Percentiles rank a stretch among this genome's conserved stretches.
Evolutionary conservation across 2,113 vertebrate species (phyloP).

Genomic region (Bubo blakistoni): DNA sequence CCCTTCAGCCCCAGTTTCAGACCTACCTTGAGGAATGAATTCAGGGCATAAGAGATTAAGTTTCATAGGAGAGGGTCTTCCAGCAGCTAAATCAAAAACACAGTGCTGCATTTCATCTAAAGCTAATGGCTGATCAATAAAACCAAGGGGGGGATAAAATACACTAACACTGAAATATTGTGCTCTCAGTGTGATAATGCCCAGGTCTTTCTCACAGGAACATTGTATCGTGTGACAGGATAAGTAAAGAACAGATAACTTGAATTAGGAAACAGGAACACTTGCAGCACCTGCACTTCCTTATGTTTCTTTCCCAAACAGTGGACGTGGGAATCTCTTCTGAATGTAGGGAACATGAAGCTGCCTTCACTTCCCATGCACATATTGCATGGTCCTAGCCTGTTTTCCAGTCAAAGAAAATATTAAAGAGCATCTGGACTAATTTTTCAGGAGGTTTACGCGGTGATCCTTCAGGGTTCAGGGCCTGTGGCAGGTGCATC

Average conservation of each 20-base stretch:
- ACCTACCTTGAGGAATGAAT: neutral
- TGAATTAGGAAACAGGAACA: neutral
- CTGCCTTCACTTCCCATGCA: neutral
- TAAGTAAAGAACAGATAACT: neutral
- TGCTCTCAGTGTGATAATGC: neutral
- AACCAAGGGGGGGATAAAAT: neutral
- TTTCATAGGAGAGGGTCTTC: neutral
- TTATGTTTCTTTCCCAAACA: neutral
- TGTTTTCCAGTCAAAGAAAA: neutral
- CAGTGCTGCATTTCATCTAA: neutral
- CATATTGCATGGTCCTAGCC: accelerated
- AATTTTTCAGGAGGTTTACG: neutral
- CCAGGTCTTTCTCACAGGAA: neutral
- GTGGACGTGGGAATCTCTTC: neutral
- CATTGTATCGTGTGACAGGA: neutral
- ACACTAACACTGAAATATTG: neutral
- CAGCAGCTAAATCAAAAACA: neutral
- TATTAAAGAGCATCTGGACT: neutral
- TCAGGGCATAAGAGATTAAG: neutral
- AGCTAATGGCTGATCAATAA: neutral
- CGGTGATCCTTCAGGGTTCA: neutral
- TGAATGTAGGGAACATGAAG: neutral
- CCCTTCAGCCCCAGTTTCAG: neutral
- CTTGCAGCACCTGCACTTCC: neutral
- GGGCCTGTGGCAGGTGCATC: neutral